Percentiles rank a stretch among this genome's conserved stretches.
Evolutionary conservation across 2,797 vertebrate species (phyloP).

Genomic region (Tolypeutes matacus): DNA sequence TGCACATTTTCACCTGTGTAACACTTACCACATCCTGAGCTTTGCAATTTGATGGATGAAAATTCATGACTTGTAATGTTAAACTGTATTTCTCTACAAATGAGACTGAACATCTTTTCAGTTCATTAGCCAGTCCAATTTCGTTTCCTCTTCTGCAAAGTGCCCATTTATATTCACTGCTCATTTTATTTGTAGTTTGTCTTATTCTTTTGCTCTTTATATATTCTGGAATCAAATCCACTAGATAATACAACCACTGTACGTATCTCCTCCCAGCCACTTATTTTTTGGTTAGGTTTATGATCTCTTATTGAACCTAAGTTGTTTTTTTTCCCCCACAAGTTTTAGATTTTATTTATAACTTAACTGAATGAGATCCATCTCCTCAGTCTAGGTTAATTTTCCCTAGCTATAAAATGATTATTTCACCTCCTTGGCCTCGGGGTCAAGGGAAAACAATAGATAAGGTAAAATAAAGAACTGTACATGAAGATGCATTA

Average conservation of each 20-base stretch:
- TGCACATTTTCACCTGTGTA: constrained; percentile 34
- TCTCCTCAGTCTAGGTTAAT: too few relatives aligned
- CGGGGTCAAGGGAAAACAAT: too few relatives aligned
- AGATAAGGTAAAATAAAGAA: too few relatives aligned
- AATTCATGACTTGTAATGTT: not conserved
- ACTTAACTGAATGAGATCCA: too few relatives aligned
- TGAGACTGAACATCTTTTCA: not conserved
- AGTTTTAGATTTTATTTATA: too few relatives aligned
- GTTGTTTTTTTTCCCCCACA: not conserved
- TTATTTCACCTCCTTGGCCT: too few relatives aligned
- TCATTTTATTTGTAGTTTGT: not conserved
- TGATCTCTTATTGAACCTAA: not conserved
- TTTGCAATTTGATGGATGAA: constrained; percentile 32
- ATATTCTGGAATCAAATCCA: constrained; percentile 21
- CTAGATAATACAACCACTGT: not conserved
- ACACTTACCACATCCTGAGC: not conserved
- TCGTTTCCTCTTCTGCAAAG: not conserved
- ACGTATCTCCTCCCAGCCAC: not conserved
- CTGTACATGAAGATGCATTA: too few relatives aligned
- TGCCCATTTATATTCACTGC: not conserved
- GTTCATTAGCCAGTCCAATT: constrained; percentile 49
- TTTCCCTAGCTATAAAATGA: too few relatives aligned
- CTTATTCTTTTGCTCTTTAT: constrained; percentile 10
- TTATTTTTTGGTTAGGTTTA: constrained; percentile 17
- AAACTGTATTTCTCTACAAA: constrained; percentile 16